Conservation (phyloP, 2,797 vertebrate genomes). For the Takifugu rubripes region DNA sequence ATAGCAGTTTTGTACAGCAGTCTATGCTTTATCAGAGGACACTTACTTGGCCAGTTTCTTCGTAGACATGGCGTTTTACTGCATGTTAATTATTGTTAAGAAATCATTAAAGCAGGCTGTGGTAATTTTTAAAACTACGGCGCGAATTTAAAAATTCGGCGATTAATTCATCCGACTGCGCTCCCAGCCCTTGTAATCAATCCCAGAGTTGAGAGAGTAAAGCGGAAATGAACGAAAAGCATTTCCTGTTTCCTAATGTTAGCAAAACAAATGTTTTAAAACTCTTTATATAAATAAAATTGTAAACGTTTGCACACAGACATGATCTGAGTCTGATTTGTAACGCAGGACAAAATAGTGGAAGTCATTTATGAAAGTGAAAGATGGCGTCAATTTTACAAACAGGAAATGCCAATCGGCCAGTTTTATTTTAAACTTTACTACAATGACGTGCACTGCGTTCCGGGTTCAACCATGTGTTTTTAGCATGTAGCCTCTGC, state of each 20-base stretch:
- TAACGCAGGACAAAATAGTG: fast-evolving
- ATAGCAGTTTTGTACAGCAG: neutral
- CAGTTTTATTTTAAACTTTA: neutral
- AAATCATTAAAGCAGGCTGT: fast-evolving
- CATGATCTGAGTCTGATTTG: fast-evolving
- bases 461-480: conserved; percentile 30
- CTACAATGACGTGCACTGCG: neutral
- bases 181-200: conserved; percentile 17
- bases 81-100: no score
- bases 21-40: no score
- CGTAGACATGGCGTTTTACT: conserved; percentile 67
- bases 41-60: conserved; percentile 79
- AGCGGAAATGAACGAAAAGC: fast-evolving
- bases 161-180: conserved; percentile 11
- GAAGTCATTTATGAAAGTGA: no score
- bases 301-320: fast-evolving
- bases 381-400: conserved; percentile 1
- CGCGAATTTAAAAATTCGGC: conserved; percentile 7
- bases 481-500: neutral
- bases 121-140: fast-evolving
- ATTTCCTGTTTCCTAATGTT: neutral
- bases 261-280: conserved; percentile 27
- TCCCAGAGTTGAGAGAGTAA: conserved; percentile 4
- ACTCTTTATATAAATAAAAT: fast-evolving
- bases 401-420: conserved; percentile 1